These are phyloP conservation scores for Pseudochaenichthys georgianus DNA, from an alignment of 2,797 vertebrate species.

Conservation along the genomic window DNA sequence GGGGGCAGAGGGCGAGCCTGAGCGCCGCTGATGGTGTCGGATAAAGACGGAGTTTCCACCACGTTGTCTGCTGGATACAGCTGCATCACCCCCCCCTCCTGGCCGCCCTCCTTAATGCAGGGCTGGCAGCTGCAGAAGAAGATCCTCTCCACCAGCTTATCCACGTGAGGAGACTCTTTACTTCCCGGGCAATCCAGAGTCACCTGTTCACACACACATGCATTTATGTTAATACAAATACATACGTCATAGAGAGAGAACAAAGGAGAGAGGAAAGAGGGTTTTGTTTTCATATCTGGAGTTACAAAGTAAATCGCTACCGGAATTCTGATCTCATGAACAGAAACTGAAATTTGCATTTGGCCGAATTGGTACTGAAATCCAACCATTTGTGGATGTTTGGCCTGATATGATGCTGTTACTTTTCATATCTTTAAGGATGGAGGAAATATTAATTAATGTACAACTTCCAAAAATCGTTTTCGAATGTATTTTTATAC, in stretches of 20 bases:
- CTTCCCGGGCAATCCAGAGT: conserved; percentile 93
- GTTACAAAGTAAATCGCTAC: no score
- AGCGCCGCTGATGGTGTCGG: conserved; percentile 70
- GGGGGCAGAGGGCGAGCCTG: conserved; percentile 71
- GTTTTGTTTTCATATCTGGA: background rate
- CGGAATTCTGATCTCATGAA: background rate
- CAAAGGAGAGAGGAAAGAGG: background rate
- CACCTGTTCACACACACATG: conserved; percentile 82
- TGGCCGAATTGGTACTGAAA: background rate
- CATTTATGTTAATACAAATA: conserved; percentile 20
- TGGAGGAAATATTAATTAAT: no score
- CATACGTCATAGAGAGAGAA: background rate
- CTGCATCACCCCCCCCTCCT: conserved; percentile 92
- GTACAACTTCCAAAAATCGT: no score
- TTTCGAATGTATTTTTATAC: no score
- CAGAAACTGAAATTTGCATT: background rate
- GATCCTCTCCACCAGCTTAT: conserved; percentile 97
- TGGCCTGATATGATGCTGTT: background rate
- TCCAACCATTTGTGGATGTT: background rate
- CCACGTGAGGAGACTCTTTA: conserved; percentile 91
- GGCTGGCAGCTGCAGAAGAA: conserved; percentile 98
- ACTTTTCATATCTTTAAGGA: background rate
- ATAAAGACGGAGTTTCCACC: conserved; percentile 68
- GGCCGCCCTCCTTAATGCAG: conserved; percentile 91
- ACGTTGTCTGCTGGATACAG: conserved; percentile 87